Evolutionary conservation across 2,797 vertebrate genomes (phyloP).

Genomic region (Linurgus olivaceus): DNA sequence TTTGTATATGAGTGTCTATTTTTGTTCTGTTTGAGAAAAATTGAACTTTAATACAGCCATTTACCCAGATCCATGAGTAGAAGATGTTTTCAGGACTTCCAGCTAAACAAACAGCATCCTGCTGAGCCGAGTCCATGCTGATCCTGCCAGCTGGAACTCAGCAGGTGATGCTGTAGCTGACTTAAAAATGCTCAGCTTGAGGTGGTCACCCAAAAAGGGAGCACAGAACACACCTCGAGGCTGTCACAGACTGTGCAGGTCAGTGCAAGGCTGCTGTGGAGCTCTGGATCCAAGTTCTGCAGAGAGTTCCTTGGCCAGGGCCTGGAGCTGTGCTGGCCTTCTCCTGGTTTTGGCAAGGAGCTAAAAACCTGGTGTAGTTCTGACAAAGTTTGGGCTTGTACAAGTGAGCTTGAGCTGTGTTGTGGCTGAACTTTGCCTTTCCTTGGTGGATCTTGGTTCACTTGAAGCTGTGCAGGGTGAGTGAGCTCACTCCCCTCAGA

Average conservation of each 20-base stretch:
- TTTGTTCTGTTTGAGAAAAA: neutral
- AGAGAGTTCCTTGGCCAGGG: neutral
- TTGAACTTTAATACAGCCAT: neutral
- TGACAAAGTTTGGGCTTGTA: neutral
- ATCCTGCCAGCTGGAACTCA: neutral
- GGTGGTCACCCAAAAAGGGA: neutral
- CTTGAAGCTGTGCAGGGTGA: neutral
- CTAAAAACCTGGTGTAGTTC: neutral
- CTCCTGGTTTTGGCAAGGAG: neutral
- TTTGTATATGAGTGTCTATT: neutral
- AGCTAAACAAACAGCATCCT: conserved; percentile 10
- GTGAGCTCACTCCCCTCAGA: neutral
- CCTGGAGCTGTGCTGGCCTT: neutral
- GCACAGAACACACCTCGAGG: fast-evolving
- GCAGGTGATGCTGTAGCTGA: neutral
- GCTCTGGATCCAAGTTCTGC: neutral
- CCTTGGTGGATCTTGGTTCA: neutral
- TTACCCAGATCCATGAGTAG: neutral
- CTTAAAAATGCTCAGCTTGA: neutral
- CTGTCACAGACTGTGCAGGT: neutral
- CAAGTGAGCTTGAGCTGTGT: neutral
- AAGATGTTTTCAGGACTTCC: neutral
- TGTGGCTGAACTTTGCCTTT: neutral
- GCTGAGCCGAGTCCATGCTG: neutral
- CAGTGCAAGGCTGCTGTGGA: fast-evolving